A percentile compares a stretch with the other conserved stretches of the same genome.
phyloP scores from a whole-genome alignment of 1,140 invertebrate species.

The Hycleus cichorii region DNA sequence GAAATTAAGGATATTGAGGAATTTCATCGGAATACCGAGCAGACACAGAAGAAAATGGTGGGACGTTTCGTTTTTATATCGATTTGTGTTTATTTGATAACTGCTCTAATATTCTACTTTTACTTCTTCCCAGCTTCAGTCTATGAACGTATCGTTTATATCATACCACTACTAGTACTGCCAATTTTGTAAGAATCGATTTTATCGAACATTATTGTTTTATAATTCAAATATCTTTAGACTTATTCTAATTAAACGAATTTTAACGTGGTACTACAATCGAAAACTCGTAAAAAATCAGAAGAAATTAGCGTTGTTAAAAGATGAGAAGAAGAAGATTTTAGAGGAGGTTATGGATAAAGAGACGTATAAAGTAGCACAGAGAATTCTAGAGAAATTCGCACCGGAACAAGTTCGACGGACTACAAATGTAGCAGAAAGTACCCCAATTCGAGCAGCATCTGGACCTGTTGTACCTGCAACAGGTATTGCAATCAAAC shows the following conservation, averaged over 20 bases:
- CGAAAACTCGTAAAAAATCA: constrained; percentile 73
- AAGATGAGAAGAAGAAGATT: constrained; percentile 76
- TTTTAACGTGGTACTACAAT: constrained; percentile 80
- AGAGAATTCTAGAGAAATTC: constrained; percentile 84
- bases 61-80: constrained; percentile 73
- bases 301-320: constrained; percentile 61
- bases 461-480: too few relatives aligned
- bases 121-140: constrained; percentile 63
- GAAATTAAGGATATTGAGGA: constrained; percentile 75
- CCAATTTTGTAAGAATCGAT: constrained; percentile 64
- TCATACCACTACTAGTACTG: constrained; percentile 65
- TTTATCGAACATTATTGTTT: not conserved
- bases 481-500: too few relatives aligned
- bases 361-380: constrained; percentile 94
- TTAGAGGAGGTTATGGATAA: constrained; percentile 93
- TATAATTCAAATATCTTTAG: constrained; percentile 46
- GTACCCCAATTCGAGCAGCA: not conserved
- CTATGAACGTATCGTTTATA: constrained; percentile 61
- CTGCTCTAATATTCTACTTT: constrained; percentile 69
- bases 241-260: constrained; percentile 66
- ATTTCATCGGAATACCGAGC: constrained; percentile 69
- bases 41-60: constrained; percentile 69
- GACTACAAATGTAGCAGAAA: too few relatives aligned
- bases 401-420: constrained; percentile 54
- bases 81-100: constrained; percentile 69